Conservation (phyloP, 53 echinoderm and acorn worm species). For the Arbacia lixula region DNA sequence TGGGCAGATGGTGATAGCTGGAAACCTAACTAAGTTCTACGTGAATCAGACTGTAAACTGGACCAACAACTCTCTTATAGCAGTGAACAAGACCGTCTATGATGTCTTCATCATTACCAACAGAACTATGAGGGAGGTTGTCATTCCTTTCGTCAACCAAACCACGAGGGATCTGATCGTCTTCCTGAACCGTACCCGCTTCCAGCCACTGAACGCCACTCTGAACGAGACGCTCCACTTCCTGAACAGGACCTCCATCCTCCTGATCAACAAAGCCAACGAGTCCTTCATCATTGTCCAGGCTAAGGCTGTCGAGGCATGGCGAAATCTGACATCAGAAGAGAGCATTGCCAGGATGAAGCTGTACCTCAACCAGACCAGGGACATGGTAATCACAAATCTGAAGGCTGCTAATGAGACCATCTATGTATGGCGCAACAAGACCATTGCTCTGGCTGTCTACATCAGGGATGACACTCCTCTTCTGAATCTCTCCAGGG, state of each 20-base stretch:
- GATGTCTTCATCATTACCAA: constrained; percentile 34
- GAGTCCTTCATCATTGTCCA: constrained; percentile 11
- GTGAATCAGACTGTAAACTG: constrained; percentile 12
- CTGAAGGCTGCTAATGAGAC: constrained; percentile 12
- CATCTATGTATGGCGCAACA: constrained; percentile 22
- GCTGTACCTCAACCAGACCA: constrained; percentile 40
- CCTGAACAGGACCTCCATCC: constrained; percentile 50
- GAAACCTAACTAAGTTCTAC: constrained; percentile 11
- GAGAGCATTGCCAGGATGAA: constrained; percentile 47
- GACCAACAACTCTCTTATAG: constrained; percentile 26
- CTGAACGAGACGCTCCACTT: constrained; percentile 54
- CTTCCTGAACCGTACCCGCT: constrained; percentile 64
- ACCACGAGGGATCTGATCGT: background rate
- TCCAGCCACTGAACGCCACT: constrained; percentile 58
- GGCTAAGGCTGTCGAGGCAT: constrained; percentile 21
- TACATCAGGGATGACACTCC: constrained; percentile 24
- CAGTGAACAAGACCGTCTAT: constrained; percentile 39
- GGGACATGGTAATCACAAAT: constrained; percentile 27
- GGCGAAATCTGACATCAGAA: constrained; percentile 50
- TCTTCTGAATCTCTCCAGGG: constrained; percentile 56
- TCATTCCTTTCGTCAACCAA: constrained; percentile 9
- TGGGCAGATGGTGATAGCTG: background rate
- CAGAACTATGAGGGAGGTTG: constrained; percentile 18
- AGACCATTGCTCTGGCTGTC: background rate
- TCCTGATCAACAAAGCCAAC: constrained; percentile 15